These are phyloP conservation scores for Chymomyza caudatula DNA, from an alignment of 2,888 invertebrate genomes.

Conservation along the genomic window DNA sequence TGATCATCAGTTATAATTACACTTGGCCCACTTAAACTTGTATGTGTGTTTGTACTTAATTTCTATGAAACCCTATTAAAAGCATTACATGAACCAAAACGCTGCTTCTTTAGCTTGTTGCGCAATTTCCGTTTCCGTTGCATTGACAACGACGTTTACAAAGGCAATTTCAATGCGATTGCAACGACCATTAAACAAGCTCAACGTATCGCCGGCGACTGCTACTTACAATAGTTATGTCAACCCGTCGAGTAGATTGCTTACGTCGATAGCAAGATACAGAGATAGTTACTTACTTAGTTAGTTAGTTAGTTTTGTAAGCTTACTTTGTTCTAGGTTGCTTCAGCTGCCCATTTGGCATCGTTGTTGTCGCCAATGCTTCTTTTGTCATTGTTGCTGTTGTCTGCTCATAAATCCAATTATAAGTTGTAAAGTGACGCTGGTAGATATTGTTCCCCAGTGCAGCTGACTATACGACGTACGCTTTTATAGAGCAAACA, in stretches of 20 bases:
- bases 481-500: neutral
- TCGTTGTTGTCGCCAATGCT: conserved; percentile 22
- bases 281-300: neutral
- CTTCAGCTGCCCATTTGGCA: neutral
- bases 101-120: neutral
- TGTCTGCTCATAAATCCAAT: conserved; percentile 62
- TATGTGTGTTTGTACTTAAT: no score
- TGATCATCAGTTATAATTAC: no score
- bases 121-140: conserved; percentile 45
- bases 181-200: conserved; percentile 35
- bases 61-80: neutral
- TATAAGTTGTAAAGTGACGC: conserved; percentile 56
- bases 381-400: conserved; percentile 2
- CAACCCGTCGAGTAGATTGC: conserved; percentile 26
- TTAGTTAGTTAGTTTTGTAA: conserved; percentile 21
- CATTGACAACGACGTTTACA: conserved; percentile 25
- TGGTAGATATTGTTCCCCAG: conserved; percentile 23
- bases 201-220: conserved; percentile 33
- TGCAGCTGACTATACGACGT: neutral
- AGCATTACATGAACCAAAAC: neutral
- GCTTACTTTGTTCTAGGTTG: conserved; percentile 1
- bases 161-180: conserved; percentile 28
- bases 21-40: no score
- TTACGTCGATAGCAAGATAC: conserved; percentile 37
- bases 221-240: conserved; percentile 42